Percentiles rank a stretch among this genome's conserved stretches.
Evolutionary conservation across 2,113 vertebrate species (phyloP).

Genomic region (Gadus chalcogrammus): DNA sequence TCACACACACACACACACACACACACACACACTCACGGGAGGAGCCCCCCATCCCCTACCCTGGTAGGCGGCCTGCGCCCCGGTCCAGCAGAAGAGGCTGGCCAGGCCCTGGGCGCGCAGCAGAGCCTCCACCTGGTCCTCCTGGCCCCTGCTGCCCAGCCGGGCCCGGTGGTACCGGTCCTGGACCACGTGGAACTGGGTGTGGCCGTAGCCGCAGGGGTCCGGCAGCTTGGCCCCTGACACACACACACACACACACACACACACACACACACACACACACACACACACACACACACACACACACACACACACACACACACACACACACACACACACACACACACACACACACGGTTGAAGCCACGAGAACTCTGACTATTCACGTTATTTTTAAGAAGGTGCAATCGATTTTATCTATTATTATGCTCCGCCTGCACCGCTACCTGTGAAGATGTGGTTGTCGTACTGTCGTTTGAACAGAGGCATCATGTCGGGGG

Average conservation of each 20-base stretch:
- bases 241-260: not conserved
- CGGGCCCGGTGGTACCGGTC: slow-evolving; percentile 75
- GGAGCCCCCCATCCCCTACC: slow-evolving; percentile 67
- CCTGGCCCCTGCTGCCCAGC: slow-evolving; percentile 58
- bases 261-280: no score
- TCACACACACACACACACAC: no score
- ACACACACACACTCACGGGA: no score
- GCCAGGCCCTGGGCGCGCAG: slow-evolving; percentile 83
- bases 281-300: no score
- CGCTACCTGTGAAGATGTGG: slow-evolving; percentile 83
- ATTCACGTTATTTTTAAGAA: no score
- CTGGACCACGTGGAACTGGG: slow-evolving; percentile 91
- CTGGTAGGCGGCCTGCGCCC: slow-evolving; percentile 95
- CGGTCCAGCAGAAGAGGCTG: slow-evolving; percentile 97
- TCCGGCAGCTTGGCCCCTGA: slow-evolving; percentile 79
- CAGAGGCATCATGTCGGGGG: slow-evolving; percentile 83
- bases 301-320: no score
- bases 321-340: no score
- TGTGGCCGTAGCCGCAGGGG: slow-evolving; percentile 87
- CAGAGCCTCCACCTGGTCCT: slow-evolving; percentile 84
- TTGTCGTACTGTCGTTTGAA: slow-evolving; percentile 92
- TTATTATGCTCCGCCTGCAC: no score
- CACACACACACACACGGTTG: no score
- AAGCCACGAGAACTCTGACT: no score
- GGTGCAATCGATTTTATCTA: no score